phyloP scores from a whole-genome alignment of 2,888 invertebrate species.

The Pyrrhosoma nymphula region DNA sequence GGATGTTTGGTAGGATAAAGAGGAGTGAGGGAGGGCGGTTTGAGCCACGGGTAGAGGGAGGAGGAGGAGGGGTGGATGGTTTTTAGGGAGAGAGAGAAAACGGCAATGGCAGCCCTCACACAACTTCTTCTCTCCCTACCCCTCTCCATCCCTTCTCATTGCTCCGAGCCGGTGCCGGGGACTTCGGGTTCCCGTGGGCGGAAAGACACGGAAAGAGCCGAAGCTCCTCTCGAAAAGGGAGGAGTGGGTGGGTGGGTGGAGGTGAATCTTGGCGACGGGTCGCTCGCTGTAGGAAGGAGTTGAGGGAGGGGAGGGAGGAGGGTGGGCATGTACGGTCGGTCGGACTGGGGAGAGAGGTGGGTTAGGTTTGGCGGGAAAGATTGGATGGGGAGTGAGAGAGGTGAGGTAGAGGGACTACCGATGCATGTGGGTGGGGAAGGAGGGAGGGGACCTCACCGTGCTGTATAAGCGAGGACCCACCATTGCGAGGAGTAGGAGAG shows the following conservation, averaged over 20 bases:
- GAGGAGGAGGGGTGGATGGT: conserved; percentile 29
- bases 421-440: conserved; percentile 29
- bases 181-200: conserved; percentile 48
- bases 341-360: neutral
- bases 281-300: neutral
- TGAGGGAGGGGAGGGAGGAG: too few relatives aligned
- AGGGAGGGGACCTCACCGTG: neutral
- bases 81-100: conserved; percentile 47
- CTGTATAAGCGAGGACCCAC: conserved; percentile 9
- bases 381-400: neutral
- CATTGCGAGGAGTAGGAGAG: neutral
- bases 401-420: neutral
- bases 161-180: neutral
- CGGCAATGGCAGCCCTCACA: conserved; percentile 64
- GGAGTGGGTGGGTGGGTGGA: neutral
- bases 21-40: neutral
- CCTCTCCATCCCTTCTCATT: neutral
- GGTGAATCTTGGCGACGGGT: neutral
- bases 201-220: conserved; percentile 63
- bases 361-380: neutral
- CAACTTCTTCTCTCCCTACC: neutral
- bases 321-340: too few relatives aligned
- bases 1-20: neutral
- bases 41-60: neutral
- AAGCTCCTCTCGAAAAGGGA: neutral